Evolutionary conservation across 2,113 vertebrate genomes (phyloP).

Genomic region (Pachycephala philippinensis): DNA sequence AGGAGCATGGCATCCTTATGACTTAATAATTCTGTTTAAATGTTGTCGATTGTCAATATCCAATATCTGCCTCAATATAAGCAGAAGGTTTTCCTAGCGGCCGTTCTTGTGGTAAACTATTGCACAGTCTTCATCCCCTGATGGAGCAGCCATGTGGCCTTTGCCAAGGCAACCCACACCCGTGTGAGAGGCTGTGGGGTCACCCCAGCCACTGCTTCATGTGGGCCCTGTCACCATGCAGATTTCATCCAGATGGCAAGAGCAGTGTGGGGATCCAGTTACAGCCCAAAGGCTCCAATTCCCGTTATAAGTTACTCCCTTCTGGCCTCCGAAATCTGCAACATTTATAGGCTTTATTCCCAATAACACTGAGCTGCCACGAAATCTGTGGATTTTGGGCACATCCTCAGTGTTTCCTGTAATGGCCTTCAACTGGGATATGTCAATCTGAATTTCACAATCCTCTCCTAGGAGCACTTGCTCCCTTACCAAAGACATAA

Average conservation of each 20-base stretch:
- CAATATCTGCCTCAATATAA: neutral
- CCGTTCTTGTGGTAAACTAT: neutral
- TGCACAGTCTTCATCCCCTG: neutral
- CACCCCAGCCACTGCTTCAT: neutral
- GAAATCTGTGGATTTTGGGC: neutral
- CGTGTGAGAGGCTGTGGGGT: neutral
- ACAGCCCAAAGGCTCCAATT: neutral
- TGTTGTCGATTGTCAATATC: neutral
- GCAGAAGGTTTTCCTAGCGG: neutral
- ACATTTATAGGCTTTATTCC: neutral
- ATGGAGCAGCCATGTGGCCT: neutral
- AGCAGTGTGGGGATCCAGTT: neutral
- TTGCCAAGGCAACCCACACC: neutral
- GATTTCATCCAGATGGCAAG: neutral
- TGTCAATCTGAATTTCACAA: neutral
- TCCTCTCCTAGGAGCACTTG: neutral
- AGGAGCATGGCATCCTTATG: neutral
- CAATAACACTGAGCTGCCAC: neutral
- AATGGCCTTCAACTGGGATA: neutral
- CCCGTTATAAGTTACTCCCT: neutral
- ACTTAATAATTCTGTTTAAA: neutral
- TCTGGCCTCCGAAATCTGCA: neutral
- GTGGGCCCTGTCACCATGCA: neutral
- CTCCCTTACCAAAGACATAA: neutral
- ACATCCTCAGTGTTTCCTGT: neutral